A percentile compares a stretch with the other conserved stretches of the same genome.
Conservation (phyloP, 2,888 invertebrate species). For the Drosophila neoperkinsi region DNA sequence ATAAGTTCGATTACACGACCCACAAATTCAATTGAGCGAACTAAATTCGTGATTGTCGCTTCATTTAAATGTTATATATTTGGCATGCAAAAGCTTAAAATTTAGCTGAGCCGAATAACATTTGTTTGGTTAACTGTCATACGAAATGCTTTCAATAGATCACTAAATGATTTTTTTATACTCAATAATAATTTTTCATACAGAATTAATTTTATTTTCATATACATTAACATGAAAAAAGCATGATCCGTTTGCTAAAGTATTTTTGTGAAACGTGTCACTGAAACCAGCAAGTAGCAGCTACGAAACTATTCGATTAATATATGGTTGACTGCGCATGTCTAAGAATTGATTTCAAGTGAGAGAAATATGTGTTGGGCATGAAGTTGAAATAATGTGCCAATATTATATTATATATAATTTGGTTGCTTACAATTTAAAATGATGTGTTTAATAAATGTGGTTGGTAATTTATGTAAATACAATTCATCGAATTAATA, state of each 20-base stretch:
- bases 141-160: neutral
- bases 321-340: slow-evolving; percentile 19
- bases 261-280: slow-evolving; percentile 23
- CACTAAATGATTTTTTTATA: neutral
- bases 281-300: neutral
- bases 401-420: neutral
- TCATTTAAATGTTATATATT: neutral
- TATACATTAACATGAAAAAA: neutral
- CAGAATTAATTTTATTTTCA: neutral
- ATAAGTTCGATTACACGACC: slow-evolving; percentile 22
- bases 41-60: neutral
- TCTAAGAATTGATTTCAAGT: neutral
- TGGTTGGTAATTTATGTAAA: neutral
- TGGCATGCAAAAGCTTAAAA: neutral
- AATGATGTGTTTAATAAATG: neutral
- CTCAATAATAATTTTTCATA: neutral
- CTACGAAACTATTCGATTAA: slow-evolving; percentile 24
- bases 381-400: neutral
- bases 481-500: slow-evolving; percentile 30
- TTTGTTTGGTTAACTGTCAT: neutral
- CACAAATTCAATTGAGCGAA: slow-evolving; percentile 4
- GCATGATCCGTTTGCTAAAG: neutral
- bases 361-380: neutral
- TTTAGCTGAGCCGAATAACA: neutral
- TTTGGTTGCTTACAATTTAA: neutral